Evolutionary conservation across 2,888 invertebrate genomes (phyloP), one percentile per base, ranked within the genome.

Genomic region (Ypsolopha sequella): DNA sequence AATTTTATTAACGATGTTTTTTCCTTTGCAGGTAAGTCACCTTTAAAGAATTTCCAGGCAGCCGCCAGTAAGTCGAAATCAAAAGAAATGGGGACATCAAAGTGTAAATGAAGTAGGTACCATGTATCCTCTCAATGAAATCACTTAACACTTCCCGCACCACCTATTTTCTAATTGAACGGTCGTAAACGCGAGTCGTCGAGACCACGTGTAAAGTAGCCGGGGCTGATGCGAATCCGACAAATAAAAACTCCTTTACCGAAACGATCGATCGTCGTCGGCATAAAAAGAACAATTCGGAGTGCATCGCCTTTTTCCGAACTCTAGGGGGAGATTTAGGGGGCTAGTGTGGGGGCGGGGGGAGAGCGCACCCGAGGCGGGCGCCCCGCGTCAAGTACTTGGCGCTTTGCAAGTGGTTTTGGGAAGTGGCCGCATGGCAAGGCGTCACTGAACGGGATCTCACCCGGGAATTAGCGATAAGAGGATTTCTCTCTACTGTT

Each of bases 231-330:
- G 51, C 46, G 41, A 62, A 64, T 70, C 64, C 74, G 72, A 73
- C 76, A 74, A 78, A 80, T 80, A 80, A 77, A 76, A 81, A 80
- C 75, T 80, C 80, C 80, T 82, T 81, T 76, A 72, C 76, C 70
- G 78, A 75, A 79, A 74, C 84, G 85, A 85, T 86, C 86, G 85
- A 86, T 86, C 68, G 76, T 86, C 68, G 76, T 73, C 75, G 80
- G 80, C 85, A 81, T 70, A 86, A 86, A 86, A 86, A 76, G 85
- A 81, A 84, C 85, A 84, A 81, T 82, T 73, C 71, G 70, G 80
- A 80, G 79, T 82, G 80, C 80, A 84, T 82, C 80, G 85, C 84
- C 82, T 82, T 85, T 86, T 85, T 85, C 82, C 79, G 76, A 84
- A 79, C 70, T 68, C 65, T 66, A 65, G 65, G 63, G 65, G 60